Evolutionary conservation across 2,888 invertebrate species (phyloP), one percentile per base, ranked within the genome.

Genomic region (Caradrina kadenii): DNA sequence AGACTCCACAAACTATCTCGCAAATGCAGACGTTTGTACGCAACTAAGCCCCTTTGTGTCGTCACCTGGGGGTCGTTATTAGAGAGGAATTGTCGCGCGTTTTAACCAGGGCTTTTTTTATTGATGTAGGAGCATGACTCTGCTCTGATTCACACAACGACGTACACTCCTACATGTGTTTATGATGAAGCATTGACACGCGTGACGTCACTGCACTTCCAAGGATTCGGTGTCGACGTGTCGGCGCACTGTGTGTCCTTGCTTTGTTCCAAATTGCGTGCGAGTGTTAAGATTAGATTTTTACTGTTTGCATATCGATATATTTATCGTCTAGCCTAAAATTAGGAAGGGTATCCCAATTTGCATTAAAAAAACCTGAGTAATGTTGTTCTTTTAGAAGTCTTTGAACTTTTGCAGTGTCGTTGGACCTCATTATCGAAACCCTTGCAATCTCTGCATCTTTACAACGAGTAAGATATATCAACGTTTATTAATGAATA

Each of bases 151-250:
- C 65, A 80, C 62, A 64, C 48, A 65, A 22, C 26, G 48, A 59
- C 55, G 31, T 56, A 53, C 55, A 39, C 55, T 62, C 68, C 52
- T 58, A 66, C 63, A 59, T 69, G 69, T 79, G 48, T 82, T 82
- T 88, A 82, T 80, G 83, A 81, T 76, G 76, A 61, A 79, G 77
- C 82, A 70, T 82, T 81, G 85, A 84, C 84, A 76, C 67, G 64
- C 50, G 75, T 81, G 73, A 81, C 79, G 86, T 85, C 71, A 81
- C 48, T 42, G 64, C 63, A 69, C 63, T 82, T 79, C 78, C 81
- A 80, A 81, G 81, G 83, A 83, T 75, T 74, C 52, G 21, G 65
- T 80, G 82, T 73, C 80, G 62, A 79, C 35, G 59, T 76, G 63
- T 78, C 82, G 69, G 61, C 78, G 80, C 50, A 75, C 86, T 53